Conservation (phyloP, 2,888 invertebrate species). For the Netelia virgata region DNA sequence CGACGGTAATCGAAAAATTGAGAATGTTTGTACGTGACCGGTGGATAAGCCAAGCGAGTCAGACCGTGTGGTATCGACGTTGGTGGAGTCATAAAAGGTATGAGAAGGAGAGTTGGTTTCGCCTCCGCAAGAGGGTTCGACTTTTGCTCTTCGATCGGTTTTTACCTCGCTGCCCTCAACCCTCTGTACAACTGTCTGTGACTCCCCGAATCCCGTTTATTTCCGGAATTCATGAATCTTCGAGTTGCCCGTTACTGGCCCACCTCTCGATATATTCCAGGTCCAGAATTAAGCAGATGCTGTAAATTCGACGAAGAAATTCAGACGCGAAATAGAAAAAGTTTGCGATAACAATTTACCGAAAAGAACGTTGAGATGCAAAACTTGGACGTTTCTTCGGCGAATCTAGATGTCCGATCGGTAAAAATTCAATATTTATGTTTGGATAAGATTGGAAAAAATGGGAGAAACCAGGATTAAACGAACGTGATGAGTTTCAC, state of each 20-base stretch:
- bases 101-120: slow-evolving; percentile 11
- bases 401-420: too few species aligned
- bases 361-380: too few species aligned
- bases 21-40: slow-evolving; percentile 65
- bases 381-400: too few species aligned
- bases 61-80: slow-evolving; percentile 28
- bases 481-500: too few species aligned
- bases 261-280: not conserved
- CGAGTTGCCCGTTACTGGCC: not conserved
- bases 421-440: too few species aligned
- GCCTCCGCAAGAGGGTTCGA: slow-evolving; percentile 34
- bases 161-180: slow-evolving; percentile 1
- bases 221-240: slow-evolving; percentile 23
- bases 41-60: slow-evolving; percentile 48
- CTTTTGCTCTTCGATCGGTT: slow-evolving; percentile 27
- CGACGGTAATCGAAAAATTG: slow-evolving; percentile 61
- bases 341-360: too few species aligned
- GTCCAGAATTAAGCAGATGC: not conserved
- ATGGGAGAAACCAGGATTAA: too few species aligned
- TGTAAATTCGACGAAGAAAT: not conserved
- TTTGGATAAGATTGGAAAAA: too few species aligned
- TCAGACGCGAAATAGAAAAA: too few species aligned
- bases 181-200: slow-evolving; percentile 5
- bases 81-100: slow-evolving; percentile 13
- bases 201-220: slow-evolving; percentile 27